phyloP scores from a whole-genome alignment of 2,113 vertebrate genomes.

The Dendrocopos noguchii region DNA sequence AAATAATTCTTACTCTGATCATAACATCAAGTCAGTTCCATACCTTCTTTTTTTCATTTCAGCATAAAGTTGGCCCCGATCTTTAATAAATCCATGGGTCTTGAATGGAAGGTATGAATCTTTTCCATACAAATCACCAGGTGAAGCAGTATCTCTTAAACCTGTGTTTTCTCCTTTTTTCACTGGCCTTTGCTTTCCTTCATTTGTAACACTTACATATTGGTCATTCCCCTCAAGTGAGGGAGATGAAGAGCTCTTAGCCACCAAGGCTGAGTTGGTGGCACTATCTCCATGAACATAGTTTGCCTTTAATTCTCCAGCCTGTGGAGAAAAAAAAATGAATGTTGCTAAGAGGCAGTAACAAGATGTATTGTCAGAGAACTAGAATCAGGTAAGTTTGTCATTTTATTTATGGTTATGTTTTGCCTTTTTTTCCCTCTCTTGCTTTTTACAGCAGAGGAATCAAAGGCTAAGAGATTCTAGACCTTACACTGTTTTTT shows the following conservation, averaged over 20 bases:
- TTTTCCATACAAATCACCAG: conserved; percentile 35
- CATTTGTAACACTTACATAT: background rate
- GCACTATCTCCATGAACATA: conserved; percentile 59
- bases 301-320: conserved; percentile 67
- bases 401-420: background rate
- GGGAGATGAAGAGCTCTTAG: conserved; percentile 10
- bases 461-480: background rate
- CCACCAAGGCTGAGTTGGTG: background rate
- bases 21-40: background rate
- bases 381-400: background rate
- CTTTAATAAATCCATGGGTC: conserved; percentile 55
- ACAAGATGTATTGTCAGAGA: background rate
- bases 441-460: background rate
- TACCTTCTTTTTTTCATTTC: conserved; percentile 80
- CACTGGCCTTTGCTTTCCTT: conserved; percentile 18
- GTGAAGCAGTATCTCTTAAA: conserved; percentile 13
- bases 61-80: conserved; percentile 49
- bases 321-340: conserved; percentile 63
- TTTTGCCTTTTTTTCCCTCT: background rate
- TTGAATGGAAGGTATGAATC: conserved; percentile 67
- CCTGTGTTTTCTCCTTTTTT: background rate
- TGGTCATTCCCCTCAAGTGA: conserved; percentile 32
- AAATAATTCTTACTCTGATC: background rate
- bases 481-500: background rate
- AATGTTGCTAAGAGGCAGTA: background rate